phyloP scores from a whole-genome alignment of 2,888 invertebrate species.

The Spisula solida region DNA sequence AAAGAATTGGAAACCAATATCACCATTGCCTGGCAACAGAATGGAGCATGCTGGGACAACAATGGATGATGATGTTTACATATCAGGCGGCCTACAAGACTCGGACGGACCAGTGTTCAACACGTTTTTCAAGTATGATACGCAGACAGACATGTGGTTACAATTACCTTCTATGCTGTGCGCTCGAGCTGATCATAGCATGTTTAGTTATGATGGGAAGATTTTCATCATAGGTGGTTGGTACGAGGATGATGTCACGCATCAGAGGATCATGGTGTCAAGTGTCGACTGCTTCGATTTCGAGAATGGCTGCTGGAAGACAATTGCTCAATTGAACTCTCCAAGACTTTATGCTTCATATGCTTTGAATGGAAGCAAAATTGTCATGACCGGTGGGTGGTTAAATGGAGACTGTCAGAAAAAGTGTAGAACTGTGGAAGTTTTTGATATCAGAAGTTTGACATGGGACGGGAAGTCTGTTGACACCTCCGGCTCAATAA shows the following conservation, averaged over 20 bases:
- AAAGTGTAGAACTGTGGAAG: conserved; percentile 91
- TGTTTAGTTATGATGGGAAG: conserved; percentile 76
- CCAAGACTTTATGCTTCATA: conserved; percentile 92
- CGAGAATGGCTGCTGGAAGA: conserved; percentile 89
- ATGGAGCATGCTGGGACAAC: conserved; percentile 84
- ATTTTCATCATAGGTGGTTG: conserved; percentile 84
- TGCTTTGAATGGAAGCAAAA: conserved; percentile 90
- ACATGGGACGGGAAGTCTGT: conserved; percentile 89
- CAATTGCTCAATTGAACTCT: conserved; percentile 90
- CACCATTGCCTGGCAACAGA: conserved; percentile 79
- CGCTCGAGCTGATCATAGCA: conserved; percentile 83
- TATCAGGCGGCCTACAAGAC: conserved; percentile 89
- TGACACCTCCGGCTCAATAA: conserved; percentile 79
- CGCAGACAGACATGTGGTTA: conserved; percentile 76
- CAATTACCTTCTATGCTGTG: conserved; percentile 75
- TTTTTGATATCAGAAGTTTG: conserved; percentile 90
- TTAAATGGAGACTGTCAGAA: conserved; percentile 91
- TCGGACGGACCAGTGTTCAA: conserved; percentile 88
- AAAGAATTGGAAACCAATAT: conserved; percentile 79
- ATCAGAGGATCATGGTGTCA: conserved; percentile 89
- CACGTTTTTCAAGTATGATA: conserved; percentile 79
- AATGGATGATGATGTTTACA: conserved; percentile 85
- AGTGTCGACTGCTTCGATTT: conserved; percentile 91
- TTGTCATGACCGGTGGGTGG: conserved; percentile 92
- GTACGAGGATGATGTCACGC: conserved; percentile 88